Percentiles rank a stretch among this genome's conserved stretches.
These are phyloP conservation scores for Strigamia maritima DNA, from an alignment of 2,888 invertebrate genomes.

Conservation along the genomic window DNA sequence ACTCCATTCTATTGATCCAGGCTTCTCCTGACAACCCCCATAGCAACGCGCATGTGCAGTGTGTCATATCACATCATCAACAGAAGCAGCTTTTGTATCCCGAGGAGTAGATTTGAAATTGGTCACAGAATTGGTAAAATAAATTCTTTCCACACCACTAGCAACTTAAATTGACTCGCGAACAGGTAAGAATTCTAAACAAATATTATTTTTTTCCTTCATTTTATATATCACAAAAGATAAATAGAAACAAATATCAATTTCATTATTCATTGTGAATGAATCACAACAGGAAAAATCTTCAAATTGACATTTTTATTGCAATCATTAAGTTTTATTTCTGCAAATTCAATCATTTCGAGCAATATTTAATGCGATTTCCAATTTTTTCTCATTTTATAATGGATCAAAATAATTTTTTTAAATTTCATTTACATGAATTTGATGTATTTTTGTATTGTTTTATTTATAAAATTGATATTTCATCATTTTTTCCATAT, in stretches of 20 bases:
- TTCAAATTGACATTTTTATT: too few relatives aligned
- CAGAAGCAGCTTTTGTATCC: slow-evolving; percentile 10
- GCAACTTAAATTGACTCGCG: background rate
- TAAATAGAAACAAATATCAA: background rate
- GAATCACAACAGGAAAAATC: background rate
- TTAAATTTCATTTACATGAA: too few relatives aligned
- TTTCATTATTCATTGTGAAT: background rate
- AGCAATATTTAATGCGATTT: too few relatives aligned
- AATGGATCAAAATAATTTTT: too few relatives aligned
- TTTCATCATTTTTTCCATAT: too few relatives aligned
- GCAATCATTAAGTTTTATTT: too few relatives aligned
- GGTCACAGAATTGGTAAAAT: slow-evolving; percentile 9
- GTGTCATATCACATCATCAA: background rate
- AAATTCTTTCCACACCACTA: slow-evolving; percentile 3
- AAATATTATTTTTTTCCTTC: background rate
- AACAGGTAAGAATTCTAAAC: background rate
- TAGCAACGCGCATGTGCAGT: slow-evolving; percentile 15
- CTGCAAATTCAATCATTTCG: too few relatives aligned
- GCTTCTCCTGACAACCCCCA: background rate
- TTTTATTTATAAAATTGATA: too few relatives aligned
- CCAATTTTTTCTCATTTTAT: too few relatives aligned
- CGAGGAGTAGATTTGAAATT: slow-evolving; percentile 3
- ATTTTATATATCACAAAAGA: background rate
- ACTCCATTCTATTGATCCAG: background rate
- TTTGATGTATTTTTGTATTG: too few relatives aligned